Evolutionary conservation across 2,113 vertebrate species (phyloP).

Genomic region (Anguilla japonica): DNA sequence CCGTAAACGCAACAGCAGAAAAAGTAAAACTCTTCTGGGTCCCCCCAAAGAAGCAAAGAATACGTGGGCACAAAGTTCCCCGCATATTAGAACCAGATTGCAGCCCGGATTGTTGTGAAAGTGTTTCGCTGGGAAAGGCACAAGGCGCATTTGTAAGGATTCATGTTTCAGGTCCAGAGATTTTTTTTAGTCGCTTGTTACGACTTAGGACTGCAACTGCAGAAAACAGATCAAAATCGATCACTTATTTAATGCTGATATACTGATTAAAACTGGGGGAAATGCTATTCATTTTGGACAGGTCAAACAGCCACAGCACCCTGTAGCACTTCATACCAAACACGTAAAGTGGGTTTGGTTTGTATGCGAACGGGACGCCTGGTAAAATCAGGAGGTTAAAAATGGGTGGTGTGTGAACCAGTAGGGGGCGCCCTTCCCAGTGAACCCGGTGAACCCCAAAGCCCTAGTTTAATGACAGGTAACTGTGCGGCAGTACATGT

Average conservation of each 20-base stretch:
- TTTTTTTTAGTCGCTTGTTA: no score
- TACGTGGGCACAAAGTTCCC: constrained; percentile 31
- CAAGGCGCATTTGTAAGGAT: not conserved
- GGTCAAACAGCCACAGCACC: not conserved
- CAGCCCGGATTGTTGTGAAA: constrained; percentile 54
- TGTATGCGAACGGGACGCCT: not conserved
- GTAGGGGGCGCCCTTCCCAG: not conserved
- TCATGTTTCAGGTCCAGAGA: not conserved
- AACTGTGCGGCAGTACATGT: not conserved
- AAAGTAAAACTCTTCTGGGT: constrained; percentile 2
- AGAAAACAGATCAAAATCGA: not conserved
- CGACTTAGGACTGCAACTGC: not conserved
- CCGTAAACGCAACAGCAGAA: constrained; percentile 12
- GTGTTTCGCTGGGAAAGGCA: not conserved
- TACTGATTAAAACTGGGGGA: no score
- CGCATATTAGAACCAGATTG: constrained; percentile 63
- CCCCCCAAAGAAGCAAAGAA: not conserved
- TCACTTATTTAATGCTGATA: no score
- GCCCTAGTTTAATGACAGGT: not conserved
- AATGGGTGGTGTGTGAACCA: not conserved
- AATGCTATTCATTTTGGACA: not conserved
- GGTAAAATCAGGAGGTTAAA: not conserved
- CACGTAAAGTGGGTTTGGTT: not conserved
- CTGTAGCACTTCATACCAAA: not conserved
- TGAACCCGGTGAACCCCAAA: not conserved